These are phyloP conservation scores for Serranus cabrilla DNA, from an alignment of 2,797 vertebrate genomes.

Conservation along the genomic window DNA sequence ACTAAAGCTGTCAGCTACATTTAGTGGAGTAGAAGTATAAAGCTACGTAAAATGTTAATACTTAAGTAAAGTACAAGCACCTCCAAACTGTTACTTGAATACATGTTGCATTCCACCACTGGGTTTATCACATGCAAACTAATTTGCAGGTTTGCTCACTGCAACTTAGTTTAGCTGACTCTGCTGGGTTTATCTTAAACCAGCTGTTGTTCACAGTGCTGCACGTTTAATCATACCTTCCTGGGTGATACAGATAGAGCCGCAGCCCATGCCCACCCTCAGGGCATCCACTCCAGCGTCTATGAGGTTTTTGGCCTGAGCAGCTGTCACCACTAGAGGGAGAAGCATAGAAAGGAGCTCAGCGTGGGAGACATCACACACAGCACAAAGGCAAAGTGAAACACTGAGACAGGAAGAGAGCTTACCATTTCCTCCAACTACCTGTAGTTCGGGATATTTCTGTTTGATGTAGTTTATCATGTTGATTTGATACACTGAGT, in stretches of 20 bases:
- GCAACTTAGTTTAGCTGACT: no score
- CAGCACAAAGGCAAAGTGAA: background rate
- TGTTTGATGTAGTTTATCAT: constrained; percentile 95
- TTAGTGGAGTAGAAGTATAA: no score
- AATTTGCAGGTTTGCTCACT: background rate
- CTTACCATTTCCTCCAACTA: constrained; percentile 93
- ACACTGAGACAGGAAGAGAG: background rate
- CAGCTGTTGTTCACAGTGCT: background rate
- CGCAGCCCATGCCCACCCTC: constrained; percentile 95
- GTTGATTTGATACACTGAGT: constrained; percentile 94
- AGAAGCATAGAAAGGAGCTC: constrained; percentile 21
- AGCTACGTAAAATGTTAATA: no score
- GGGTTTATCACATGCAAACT: background rate
- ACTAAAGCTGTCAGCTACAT: no score
- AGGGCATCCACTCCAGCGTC: constrained; percentile 94
- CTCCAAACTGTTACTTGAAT: no score
- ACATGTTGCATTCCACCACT: no score
- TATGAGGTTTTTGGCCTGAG: constrained; percentile 96
- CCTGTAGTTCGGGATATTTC: constrained; percentile 93
- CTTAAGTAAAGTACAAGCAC: no score
- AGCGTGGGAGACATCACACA: background rate
- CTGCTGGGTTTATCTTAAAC: background rate
- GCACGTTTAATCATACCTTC: constrained; percentile 85
- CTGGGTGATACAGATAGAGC: constrained; percentile 96
- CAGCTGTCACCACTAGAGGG: constrained; percentile 93